phyloP scores from a whole-genome alignment of 2,113 vertebrate genomes.

The Brachyhypopomus occidentalis region DNA sequence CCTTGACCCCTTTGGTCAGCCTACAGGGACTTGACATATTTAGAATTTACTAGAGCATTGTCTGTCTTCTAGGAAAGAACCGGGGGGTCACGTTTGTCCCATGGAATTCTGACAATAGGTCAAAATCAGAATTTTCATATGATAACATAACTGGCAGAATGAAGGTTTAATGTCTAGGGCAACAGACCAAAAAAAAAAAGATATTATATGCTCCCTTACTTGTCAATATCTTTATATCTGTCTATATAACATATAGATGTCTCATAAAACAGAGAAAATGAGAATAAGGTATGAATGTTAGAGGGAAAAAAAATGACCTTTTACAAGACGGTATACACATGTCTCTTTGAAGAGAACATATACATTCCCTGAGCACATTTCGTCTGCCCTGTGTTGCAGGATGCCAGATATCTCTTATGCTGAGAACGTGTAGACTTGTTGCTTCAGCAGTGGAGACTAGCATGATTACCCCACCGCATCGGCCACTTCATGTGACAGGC shows the following conservation, averaged over 20 bases:
- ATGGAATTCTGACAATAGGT: neutral
- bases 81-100: neutral
- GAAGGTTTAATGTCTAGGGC: neutral
- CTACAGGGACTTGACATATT: neutral
- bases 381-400: neutral
- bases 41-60: no score
- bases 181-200: neutral
- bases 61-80: neutral
- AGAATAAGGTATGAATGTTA: neutral
- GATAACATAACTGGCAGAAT: neutral
- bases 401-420: neutral
- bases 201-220: no score
- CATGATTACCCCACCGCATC: constrained; percentile 35
- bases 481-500: constrained; percentile 58
- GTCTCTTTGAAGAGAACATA: no score
- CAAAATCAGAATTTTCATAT: neutral
- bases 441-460: neutral
- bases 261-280: neutral
- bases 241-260: neutral
- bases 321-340: no score
- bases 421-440: neutral
- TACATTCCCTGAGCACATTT: neutral
- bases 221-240: neutral
- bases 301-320: no score
- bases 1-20: constrained; percentile 61